Evolutionary conservation across 2,888 invertebrate species (phyloP).

Genomic region (Sphaeridia pumilis): DNA sequence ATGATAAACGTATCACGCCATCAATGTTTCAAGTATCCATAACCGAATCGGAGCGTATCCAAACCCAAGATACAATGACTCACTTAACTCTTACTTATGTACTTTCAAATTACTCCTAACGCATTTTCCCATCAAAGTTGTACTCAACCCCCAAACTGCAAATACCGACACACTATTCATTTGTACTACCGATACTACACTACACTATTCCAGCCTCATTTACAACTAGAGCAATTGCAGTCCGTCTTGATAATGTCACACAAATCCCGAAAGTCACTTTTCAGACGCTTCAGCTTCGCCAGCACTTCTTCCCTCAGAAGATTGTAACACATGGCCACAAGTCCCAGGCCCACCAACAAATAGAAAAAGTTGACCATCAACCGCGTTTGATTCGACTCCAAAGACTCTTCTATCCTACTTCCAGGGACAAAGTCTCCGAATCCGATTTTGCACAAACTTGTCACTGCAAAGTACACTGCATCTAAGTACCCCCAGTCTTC

Average conservation of each 20-base stretch:
- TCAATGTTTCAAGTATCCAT: no score
- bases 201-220: not conserved
- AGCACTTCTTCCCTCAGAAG: constrained; percentile 76
- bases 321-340: constrained; percentile 85
- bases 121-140: not conserved
- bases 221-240: constrained; percentile 25
- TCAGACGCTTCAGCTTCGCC: constrained; percentile 63
- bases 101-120: not conserved
- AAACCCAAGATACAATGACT: no score
- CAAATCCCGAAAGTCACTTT: constrained; percentile 50
- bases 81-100: no score
- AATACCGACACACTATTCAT: not conserved
- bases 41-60: not conserved
- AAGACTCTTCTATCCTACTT: constrained; percentile 53
- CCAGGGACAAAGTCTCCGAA: constrained; percentile 83
- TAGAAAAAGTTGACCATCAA: constrained; percentile 79
- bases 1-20: no score
- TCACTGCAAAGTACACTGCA: constrained; percentile 79
- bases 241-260: constrained; percentile 32
- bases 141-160: not conserved
- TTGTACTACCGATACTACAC: not conserved
- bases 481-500: constrained; percentile 77
- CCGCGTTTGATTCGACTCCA: constrained; percentile 65
- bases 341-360: constrained; percentile 71
- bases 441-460: constrained; percentile 78